Evolutionary conservation across 2,113 vertebrate genomes (phyloP), one percentile per base, ranked within the genome.

Genomic region (Callipepla squamata): DNA sequence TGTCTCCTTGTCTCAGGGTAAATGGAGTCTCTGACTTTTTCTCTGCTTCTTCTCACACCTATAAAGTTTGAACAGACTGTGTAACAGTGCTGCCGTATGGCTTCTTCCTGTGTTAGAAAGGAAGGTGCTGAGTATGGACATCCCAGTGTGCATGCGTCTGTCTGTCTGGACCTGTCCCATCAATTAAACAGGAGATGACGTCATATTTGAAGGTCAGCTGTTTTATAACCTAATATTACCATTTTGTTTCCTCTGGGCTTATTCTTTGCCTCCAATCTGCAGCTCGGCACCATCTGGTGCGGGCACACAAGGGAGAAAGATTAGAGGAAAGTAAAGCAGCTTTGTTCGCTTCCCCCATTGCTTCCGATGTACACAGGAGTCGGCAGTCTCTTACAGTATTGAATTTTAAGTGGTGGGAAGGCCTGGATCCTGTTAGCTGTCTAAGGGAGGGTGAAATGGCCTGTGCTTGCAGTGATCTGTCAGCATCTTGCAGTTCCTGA

Each of bases 141-240:
- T 93, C 95, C 87, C 80, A 79, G 86, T 65, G 89, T 87, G 89
- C 55, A 4, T 63, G 63, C 70, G 17, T 72, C 57, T 97, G 93
- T 86, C 81, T 91, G 85, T 74, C 61, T 30, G 96, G 93, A 96
- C 73, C 72, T 57, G 42, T 91, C 85, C 95, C 81, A 72, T 83
- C 91, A 80, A 66, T 85, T 94, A 96, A 80, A 61, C 44, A 85
- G 51, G 72, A 80, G 34, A 59, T 65, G 93, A 80, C 25, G 18
- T 96, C 84, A 89, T 63, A 12, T 90, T 86, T 95, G 96, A 94
- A 96, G 96, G 90, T 92, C 86, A 92, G 74, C 84, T 91, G 81
- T 89, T 96, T 94, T 79, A 79, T 94, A 93, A 92, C 85, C 87
- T 91, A 75, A 68, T 93, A 85, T 83, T 84, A 79, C 66, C 22